Conservation (phyloP, 1,140 invertebrate genomes). For the Idris sp. region DNA sequence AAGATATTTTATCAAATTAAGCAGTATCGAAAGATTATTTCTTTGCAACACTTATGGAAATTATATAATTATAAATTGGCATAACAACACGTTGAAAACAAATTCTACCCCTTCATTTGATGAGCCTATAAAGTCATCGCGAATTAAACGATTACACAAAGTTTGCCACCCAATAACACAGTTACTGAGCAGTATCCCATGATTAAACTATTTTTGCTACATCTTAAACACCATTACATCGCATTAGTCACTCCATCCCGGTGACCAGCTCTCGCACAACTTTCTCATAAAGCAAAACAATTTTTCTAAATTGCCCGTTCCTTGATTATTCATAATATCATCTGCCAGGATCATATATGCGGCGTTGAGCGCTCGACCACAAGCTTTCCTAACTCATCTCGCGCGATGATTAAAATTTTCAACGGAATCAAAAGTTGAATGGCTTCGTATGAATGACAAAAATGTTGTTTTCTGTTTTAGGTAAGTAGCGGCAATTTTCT, state of each 20-base stretch:
- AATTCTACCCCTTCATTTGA: no score
- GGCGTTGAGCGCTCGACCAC: conserved; percentile 29
- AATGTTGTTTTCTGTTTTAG: conserved; percentile 69
- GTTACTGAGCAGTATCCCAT: conserved; percentile 1
- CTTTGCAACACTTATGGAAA: no score
- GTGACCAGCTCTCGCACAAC: conserved; percentile 7
- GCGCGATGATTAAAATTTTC: conserved; percentile 43
- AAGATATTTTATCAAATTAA: no score
- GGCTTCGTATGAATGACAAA: conserved; percentile 37
- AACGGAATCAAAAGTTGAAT: conserved; percentile 49
- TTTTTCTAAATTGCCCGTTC: conserved; percentile 26
- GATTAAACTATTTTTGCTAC: conserved; percentile 9
- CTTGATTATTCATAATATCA: conserved; percentile 35
- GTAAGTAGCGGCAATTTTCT: conserved; percentile 65
- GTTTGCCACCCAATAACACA: no score
- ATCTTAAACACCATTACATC: conserved; percentile 15
- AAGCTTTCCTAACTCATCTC: conserved; percentile 40
- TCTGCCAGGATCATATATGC: conserved; percentile 22
- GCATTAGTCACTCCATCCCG: conserved; percentile 14
- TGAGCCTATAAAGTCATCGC: no score
- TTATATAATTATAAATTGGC: no score
- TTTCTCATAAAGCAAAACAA: conserved; percentile 25
- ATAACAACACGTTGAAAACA: no score
- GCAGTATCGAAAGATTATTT: no score
- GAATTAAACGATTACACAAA: no score